Percentiles rank a stretch among this genome's conserved stretches.
Conservation (phyloP, 2,797 vertebrate species). For the Liasis olivaceus region DNA sequence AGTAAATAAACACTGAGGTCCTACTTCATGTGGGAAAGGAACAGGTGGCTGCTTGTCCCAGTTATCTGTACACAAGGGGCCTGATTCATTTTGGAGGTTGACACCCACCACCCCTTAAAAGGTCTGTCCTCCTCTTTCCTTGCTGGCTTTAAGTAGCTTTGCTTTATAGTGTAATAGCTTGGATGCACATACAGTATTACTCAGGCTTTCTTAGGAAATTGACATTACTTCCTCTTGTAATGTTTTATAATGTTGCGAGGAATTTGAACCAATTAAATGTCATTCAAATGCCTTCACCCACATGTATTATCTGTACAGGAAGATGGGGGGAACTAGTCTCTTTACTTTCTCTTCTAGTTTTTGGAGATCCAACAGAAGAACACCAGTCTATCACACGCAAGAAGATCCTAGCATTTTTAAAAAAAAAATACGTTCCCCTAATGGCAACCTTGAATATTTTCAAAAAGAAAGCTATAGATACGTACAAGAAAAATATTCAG, state of each 20-base stretch:
- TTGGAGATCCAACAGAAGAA: background rate
- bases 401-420: no score
- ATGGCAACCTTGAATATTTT: no score
- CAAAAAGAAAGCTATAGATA: no score
- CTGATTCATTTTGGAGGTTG: background rate
- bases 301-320: background rate
- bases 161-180: background rate
- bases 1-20: conserved; percentile 14
- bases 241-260: no score
- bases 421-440: no score
- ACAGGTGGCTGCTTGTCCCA: background rate
- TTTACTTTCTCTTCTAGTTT: background rate
- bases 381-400: background rate
- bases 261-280: background rate
- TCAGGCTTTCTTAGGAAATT: background rate
- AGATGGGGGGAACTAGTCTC: background rate
- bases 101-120: background rate
- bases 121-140: background rate
- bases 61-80: background rate
- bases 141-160: background rate
- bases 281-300: background rate
- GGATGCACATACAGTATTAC: no score
- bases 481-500: no score
- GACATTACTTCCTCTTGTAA: background rate
- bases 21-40: background rate